Evolutionary conservation across 2,113 vertebrate species (phyloP).

Genomic region (Spea bombifrons): DNA sequence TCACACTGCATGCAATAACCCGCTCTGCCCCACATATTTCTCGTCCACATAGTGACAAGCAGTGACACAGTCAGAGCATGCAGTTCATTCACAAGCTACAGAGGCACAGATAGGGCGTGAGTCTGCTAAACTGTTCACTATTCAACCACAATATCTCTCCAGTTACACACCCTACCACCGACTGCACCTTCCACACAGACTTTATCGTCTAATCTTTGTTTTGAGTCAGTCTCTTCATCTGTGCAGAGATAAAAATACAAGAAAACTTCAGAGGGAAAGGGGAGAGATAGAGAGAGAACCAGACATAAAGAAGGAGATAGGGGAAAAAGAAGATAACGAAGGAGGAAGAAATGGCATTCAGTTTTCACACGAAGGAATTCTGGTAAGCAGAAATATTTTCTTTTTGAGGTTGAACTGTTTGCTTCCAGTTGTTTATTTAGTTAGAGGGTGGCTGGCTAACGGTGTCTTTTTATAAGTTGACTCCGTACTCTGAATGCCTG

Average conservation of each 20-base stretch:
- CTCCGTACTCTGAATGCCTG: conserved; percentile 8
- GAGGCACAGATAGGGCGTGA: conserved; percentile 2
- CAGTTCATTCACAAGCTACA: background rate
- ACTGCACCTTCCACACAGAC: background rate
- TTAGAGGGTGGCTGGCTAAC: conserved; percentile 22
- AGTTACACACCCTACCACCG: conserved; percentile 2
- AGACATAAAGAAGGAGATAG: conserved; percentile 7
- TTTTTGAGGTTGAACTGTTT: conserved; percentile 22
- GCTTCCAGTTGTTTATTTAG: conserved; percentile 36
- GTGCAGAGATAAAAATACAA: background rate
- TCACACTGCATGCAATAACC: background rate
- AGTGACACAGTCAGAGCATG: background rate
- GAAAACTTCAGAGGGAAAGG: background rate
- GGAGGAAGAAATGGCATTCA: conserved; percentile 19
- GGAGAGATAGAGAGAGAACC: conserved; percentile 8
- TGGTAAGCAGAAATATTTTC: conserved; percentile 24
- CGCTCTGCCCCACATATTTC: no score
- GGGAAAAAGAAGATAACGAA: conserved; percentile 23
- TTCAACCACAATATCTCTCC: conserved; percentile 5
- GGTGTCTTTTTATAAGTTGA: conserved; percentile 18
- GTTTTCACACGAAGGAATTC: conserved; percentile 22
- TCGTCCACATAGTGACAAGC: background rate
- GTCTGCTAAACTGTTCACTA: background rate
- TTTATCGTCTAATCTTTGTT: conserved; percentile 30
- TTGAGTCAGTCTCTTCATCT: conserved; percentile 27